Conservation (phyloP, 2,888 invertebrate species). For the Andrena marginata region DNA sequence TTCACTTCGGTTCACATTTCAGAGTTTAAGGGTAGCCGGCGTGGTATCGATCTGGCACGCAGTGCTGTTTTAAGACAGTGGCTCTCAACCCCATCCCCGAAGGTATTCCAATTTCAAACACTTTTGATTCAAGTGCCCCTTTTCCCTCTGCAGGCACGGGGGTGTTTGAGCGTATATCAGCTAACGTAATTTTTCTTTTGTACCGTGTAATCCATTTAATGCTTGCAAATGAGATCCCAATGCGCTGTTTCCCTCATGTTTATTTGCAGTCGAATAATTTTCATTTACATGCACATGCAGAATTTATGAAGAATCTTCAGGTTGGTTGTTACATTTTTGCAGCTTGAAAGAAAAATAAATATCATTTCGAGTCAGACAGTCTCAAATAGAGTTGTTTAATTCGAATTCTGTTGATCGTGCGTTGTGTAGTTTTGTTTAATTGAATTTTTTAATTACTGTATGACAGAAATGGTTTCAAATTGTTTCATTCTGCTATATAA, state of each 20-base stretch:
- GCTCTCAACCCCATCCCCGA: slow-evolving; percentile 73
- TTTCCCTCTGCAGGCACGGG: not conserved
- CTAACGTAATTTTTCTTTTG: slow-evolving; percentile 19
- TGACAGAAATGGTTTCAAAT: no score
- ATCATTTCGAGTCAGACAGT: no score
- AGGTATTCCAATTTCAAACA: slow-evolving; percentile 43
- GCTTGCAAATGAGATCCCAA: not conserved
- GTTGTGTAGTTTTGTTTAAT: no score
- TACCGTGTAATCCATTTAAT: not conserved
- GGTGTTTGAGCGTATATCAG: not conserved
- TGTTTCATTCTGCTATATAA: no score
- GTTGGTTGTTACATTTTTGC: not conserved
- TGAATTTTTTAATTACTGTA: no score
- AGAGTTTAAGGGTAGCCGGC: slow-evolving; percentile 79
- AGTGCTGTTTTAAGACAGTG: slow-evolving; percentile 80
- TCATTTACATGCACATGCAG: not conserved
- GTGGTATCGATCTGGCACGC: slow-evolving; percentile 81
- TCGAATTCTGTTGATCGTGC: no score
- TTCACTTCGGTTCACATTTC: slow-evolving; percentile 76
- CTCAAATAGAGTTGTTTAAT: no score
- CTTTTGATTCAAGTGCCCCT: slow-evolving; percentile 26
- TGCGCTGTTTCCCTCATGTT: not conserved
- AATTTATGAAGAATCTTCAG: not conserved
- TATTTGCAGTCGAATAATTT: not conserved
- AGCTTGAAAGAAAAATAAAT: no score